Percentiles rank a stretch among this genome's conserved stretches.
Evolutionary conservation across 2,113 vertebrate genomes (phyloP).

Genomic region (Gila orcuttii): DNA sequence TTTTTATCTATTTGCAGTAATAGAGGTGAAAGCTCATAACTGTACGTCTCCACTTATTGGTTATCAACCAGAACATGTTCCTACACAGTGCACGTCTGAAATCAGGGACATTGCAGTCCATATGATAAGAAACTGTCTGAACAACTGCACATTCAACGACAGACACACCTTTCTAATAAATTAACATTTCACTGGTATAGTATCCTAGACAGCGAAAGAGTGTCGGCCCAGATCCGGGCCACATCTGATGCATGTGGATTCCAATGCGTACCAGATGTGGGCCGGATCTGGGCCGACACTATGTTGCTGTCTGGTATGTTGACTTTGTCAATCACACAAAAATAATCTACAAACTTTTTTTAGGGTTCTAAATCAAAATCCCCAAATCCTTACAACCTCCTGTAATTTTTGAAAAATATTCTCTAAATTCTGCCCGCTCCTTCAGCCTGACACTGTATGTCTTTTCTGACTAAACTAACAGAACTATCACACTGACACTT

Average conservation of each 20-base stretch:
- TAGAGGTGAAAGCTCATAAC: too few species aligned
- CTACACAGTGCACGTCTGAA: constrained; percentile 17
- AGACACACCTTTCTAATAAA: neutral
- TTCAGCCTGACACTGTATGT: neutral
- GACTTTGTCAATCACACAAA: neutral
- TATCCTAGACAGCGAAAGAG: too few species aligned
- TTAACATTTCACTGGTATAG: too few species aligned
- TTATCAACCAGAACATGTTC: constrained; percentile 7
- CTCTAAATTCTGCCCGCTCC: neutral
- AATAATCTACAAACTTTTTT: neutral
- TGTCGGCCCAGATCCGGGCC: too few species aligned
- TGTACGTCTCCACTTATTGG: neutral
- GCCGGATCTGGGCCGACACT: too few species aligned
- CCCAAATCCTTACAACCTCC: neutral
- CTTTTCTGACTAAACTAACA: neutral
- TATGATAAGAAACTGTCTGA: constrained; percentile 10
- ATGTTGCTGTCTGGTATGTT: too few species aligned
- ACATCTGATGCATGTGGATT: too few species aligned
- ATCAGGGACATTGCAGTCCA: neutral
- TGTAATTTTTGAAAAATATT: neutral
- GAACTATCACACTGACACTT: neutral
- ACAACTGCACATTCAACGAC: neutral
- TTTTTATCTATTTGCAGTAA: too few species aligned
- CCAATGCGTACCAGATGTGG: too few species aligned
- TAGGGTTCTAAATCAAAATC: neutral